phyloP scores from a whole-genome alignment of 1,140 invertebrate genomes.

The Drosophila novamexicana region DNA sequence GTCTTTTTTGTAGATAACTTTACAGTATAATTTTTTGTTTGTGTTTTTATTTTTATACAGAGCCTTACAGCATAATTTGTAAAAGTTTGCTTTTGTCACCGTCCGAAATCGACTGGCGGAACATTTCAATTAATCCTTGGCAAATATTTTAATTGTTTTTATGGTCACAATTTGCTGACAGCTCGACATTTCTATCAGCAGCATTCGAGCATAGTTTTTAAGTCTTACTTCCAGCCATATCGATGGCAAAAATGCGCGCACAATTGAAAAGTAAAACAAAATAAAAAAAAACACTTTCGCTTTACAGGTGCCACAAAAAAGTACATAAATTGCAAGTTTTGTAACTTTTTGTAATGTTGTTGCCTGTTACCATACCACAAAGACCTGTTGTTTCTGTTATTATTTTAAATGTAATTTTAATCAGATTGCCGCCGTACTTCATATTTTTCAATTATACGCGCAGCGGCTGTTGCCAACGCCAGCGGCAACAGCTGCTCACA shows the following conservation, averaged over 20 bases:
- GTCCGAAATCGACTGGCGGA: too few relatives aligned
- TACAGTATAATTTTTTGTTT: too few relatives aligned
- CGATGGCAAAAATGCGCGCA: not conserved
- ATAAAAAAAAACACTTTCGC: not conserved
- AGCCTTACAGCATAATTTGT: too few relatives aligned
- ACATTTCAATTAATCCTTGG: too few relatives aligned
- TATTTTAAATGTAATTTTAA: constrained; percentile 81
- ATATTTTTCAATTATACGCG: constrained; percentile 75
- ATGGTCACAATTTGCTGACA: not conserved
- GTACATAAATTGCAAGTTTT: constrained; percentile 25
- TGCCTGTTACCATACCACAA: not conserved
- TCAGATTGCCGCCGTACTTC: constrained; percentile 76
- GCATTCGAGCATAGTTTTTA: not conserved
- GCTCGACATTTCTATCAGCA: not conserved
- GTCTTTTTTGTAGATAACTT: too few relatives aligned
- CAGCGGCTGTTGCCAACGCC: constrained; percentile 36
- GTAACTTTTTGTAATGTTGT: constrained; percentile 11
- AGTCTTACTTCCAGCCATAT: constrained; percentile 2
- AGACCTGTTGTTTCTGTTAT: constrained; percentile 48
- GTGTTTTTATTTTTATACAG: too few relatives aligned
- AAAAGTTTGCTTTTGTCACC: too few relatives aligned
- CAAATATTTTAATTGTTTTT: too few relatives aligned
- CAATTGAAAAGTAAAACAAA: constrained; percentile 5
- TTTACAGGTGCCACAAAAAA: constrained; percentile 18
- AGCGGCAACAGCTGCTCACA: constrained; percentile 54